These are phyloP conservation scores for Micrasema minimum DNA, from an alignment of 1,140 invertebrate species.

Conservation along the genomic window DNA sequence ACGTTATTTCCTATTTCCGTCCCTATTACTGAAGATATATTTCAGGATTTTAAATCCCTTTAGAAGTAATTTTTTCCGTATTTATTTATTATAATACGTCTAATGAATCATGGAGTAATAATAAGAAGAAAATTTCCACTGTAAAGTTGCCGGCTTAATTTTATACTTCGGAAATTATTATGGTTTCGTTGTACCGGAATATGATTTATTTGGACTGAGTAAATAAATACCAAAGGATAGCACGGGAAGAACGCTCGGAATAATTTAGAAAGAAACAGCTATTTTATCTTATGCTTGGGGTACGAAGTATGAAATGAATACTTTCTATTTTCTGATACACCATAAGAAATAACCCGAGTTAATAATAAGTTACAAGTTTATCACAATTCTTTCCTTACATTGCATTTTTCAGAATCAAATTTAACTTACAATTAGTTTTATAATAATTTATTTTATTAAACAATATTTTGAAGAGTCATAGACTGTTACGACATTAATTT, in stretches of 20 bases:
- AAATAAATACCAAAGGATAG: conserved; percentile 43
- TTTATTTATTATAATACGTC: conserved; percentile 21
- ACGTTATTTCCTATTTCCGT: conserved; percentile 23
- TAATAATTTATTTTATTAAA: no score
- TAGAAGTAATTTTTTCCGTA: neutral
- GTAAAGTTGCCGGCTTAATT: conserved; percentile 4
- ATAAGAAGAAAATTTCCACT: conserved; percentile 10
- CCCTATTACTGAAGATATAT: conserved; percentile 13
- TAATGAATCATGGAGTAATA: conserved; percentile 20
- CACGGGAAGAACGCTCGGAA: conserved; percentile 21
- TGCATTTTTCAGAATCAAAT: no score
- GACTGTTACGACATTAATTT: no score
- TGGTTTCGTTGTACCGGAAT: conserved; percentile 36
- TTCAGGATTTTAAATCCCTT: conserved; percentile 14
- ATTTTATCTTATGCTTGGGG: no score
- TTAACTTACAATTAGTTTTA: no score
- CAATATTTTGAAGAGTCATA: no score
- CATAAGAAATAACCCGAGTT: no score
- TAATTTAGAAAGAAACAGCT: no score
- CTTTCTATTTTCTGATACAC: no score
- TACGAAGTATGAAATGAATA: no score
- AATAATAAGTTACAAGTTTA: no score
- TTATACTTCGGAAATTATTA: conserved; percentile 37
- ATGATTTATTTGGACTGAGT: conserved; percentile 48
- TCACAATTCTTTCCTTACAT: no score